phyloP scores from a whole-genome alignment of 2,888 invertebrate species.

The Rugalucina vietnamica region DNA sequence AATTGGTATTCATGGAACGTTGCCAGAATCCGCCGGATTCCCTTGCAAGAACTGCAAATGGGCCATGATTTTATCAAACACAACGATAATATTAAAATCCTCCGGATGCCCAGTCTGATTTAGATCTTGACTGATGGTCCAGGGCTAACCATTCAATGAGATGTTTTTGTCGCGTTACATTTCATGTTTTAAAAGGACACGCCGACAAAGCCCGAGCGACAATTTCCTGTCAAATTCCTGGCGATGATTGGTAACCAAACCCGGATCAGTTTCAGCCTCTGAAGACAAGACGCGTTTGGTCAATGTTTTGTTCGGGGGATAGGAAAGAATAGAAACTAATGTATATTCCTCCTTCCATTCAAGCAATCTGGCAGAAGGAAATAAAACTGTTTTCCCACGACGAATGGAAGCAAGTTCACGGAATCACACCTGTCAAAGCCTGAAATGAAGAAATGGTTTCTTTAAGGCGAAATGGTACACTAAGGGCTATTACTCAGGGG shows the following conservation, averaged over 20 bases:
- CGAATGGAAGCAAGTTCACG: slow-evolving; percentile 36
- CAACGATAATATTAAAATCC: too few species aligned
- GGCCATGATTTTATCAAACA: too few species aligned
- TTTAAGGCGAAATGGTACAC: too few species aligned
- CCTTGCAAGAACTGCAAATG: too few species aligned
- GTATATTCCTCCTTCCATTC: slow-evolving; percentile 63
- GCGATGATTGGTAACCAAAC: slow-evolving; percentile 48
- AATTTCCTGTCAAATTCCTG: slow-evolving; percentile 40
- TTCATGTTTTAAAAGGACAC: slow-evolving; percentile 53
- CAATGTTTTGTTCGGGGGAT: slow-evolving; percentile 52
- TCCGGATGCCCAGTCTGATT: too few species aligned
- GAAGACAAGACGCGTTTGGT: slow-evolving; percentile 56
- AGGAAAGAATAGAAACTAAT: slow-evolving; percentile 56
- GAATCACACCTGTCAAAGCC: slow-evolving; percentile 57
- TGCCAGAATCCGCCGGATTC: too few species aligned
- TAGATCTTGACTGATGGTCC: too few species aligned
- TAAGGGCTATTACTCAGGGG: too few species aligned
- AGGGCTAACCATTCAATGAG: too few species aligned
- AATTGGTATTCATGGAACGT: too few species aligned
- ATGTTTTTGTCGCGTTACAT: neutral
- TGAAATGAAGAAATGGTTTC: neutral
- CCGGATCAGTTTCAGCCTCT: slow-evolving; percentile 41
- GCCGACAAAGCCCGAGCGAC: slow-evolving; percentile 1
- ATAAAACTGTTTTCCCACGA: slow-evolving; percentile 59
- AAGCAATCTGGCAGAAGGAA: slow-evolving; percentile 57